Evolutionary conservation across 2,888 invertebrate genomes (phyloP).

Genomic region (Ethmia dodecea): DNA sequence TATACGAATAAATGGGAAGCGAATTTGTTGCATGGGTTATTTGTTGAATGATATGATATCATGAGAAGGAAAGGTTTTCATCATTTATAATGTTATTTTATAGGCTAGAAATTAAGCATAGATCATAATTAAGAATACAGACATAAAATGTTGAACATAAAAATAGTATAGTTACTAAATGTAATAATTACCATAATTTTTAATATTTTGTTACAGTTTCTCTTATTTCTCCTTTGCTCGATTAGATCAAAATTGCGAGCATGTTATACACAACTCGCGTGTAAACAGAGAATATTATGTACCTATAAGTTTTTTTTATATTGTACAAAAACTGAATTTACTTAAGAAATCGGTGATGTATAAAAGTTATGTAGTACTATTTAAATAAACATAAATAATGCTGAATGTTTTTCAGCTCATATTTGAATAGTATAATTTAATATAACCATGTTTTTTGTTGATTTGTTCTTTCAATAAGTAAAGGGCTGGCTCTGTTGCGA

Average conservation of each 20-base stretch:
- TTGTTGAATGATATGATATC: slow-evolving; percentile 75
- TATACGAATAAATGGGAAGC: slow-evolving; percentile 49
- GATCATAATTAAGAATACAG: slow-evolving; percentile 69
- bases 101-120: slow-evolving; percentile 71
- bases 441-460: slow-evolving; percentile 76
- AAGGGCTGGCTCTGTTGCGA: slow-evolving; percentile 44
- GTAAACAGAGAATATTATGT: slow-evolving; percentile 54
- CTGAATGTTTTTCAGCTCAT: slow-evolving; percentile 70
- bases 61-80: slow-evolving; percentile 64
- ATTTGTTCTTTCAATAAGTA: slow-evolving; percentile 69
- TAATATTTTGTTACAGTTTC: slow-evolving; percentile 73
- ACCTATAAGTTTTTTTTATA: slow-evolving; percentile 74
- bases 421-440: slow-evolving; percentile 78
- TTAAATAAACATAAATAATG: slow-evolving; percentile 75
- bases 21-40: slow-evolving; percentile 67
- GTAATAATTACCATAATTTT: slow-evolving; percentile 73
- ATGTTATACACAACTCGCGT: slow-evolving; percentile 63
- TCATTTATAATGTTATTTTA: slow-evolving; percentile 71
- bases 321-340: slow-evolving; percentile 78
- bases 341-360: slow-evolving; percentile 78
- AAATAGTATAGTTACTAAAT: slow-evolving; percentile 70
- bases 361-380: slow-evolving; percentile 76
- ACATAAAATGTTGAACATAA: slow-evolving; percentile 77
- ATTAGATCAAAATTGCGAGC: slow-evolving; percentile 65
- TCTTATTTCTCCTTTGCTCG: slow-evolving; percentile 62